Evolutionary conservation across 1,140 invertebrate species (phyloP).

Genomic region (Hesperophylax magnus): DNA sequence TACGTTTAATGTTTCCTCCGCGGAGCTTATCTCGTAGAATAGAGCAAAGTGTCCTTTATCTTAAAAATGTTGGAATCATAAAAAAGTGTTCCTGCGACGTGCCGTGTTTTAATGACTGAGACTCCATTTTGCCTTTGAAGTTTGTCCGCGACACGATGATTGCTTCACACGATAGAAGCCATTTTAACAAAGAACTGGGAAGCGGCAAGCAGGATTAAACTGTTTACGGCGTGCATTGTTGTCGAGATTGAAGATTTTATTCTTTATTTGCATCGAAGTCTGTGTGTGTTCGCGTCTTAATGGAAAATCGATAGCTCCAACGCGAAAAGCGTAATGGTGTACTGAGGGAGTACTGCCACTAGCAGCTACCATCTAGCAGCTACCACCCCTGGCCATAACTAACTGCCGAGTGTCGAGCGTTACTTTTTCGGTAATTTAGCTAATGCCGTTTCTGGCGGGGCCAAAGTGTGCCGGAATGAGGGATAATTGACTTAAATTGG

Average conservation of each 20-base stretch:
- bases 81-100: constrained; percentile 20
- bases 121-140: constrained; percentile 4
- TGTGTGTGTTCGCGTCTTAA: constrained; percentile 38
- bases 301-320: constrained; percentile 52
- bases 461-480: constrained; percentile 50
- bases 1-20: constrained; percentile 10
- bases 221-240: constrained; percentile 29
- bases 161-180: constrained; percentile 3
- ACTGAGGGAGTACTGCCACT: not conserved
- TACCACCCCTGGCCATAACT: too few relatives aligned
- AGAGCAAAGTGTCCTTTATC: constrained; percentile 18
- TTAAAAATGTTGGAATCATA: constrained; percentile 10
- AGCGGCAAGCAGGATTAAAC: constrained; percentile 21
- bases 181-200: constrained; percentile 5
- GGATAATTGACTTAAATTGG: constrained; percentile 56
- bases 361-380: not conserved
- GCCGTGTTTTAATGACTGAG: constrained; percentile 25
- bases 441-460: constrained; percentile 32
- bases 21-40: constrained; percentile 19
- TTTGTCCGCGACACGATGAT: constrained; percentile 4
- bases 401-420: not conserved
- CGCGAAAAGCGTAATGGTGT: constrained; percentile 32
- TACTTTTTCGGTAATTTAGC: constrained; percentile 44
- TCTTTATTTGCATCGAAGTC: constrained; percentile 34
- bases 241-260: constrained; percentile 28